Evolutionary conservation across 2,113 vertebrate species (phyloP).

Genomic region (Zosterops borbonicus): DNA sequence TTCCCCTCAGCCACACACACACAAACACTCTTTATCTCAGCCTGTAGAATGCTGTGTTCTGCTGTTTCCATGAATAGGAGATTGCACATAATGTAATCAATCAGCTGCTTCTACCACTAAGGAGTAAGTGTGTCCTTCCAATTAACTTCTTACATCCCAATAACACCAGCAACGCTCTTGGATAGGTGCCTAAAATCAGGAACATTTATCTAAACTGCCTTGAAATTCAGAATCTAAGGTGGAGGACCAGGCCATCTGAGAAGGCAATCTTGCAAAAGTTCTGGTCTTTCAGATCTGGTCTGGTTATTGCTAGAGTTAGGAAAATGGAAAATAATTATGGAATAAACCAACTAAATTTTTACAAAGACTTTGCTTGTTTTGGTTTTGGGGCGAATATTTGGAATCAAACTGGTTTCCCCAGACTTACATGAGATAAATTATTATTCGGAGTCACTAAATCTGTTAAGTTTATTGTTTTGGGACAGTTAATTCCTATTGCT

Average conservation of each 20-base stretch:
- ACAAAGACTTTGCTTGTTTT: background rate
- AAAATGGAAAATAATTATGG: background rate
- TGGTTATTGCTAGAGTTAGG: background rate
- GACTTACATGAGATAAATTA: background rate
- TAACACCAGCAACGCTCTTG: background rate
- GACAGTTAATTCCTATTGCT: background rate
- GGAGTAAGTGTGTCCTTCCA: constrained; percentile 20
- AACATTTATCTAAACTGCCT: background rate
- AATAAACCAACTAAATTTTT: background rate
- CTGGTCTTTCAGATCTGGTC: background rate
- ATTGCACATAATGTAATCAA: constrained; percentile 37
- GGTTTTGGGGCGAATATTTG: background rate
- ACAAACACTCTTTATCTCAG: constrained; percentile 68
- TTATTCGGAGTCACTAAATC: background rate
- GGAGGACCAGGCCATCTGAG: background rate
- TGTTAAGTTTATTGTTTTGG: background rate
- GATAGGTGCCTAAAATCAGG: background rate
- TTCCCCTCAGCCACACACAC: constrained; percentile 65
- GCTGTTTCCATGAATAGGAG: constrained; percentile 39
- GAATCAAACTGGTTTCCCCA: background rate
- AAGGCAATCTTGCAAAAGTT: background rate
- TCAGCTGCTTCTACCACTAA: constrained; percentile 9
- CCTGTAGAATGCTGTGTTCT: constrained; percentile 48
- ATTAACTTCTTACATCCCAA: constrained; percentile 23
- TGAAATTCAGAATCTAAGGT: background rate